Conservation (phyloP, 2,888 invertebrate genomes). For the Coremacera marginata region DNA sequence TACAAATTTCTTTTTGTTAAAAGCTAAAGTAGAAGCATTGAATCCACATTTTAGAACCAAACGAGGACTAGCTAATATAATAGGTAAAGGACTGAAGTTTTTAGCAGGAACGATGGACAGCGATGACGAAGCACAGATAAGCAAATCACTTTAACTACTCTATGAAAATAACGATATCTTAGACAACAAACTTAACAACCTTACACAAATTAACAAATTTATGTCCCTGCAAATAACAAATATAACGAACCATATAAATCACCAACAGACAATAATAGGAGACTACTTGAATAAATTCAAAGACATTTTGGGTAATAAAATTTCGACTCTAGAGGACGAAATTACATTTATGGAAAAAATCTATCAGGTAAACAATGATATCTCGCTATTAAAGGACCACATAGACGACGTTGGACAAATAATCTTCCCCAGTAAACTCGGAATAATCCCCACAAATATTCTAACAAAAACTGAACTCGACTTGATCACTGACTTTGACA, state of each 20-base stretch:
- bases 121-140: conserved; percentile 41
- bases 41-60: conserved; percentile 38
- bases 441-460: conserved; percentile 44
- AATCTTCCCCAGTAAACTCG: conserved; percentile 45
- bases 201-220: conserved; percentile 28
- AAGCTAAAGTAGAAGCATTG: background rate
- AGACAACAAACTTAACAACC: conserved; percentile 25
- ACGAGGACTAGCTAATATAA: conserved; percentile 38
- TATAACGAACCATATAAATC: conserved; percentile 46
- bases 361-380: conserved; percentile 46
- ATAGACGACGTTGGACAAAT: conserved; percentile 44
- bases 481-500: conserved; percentile 43
- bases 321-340: conserved; percentile 46
- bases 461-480: conserved; percentile 41
- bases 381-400: conserved; percentile 39
- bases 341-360: conserved; percentile 43
- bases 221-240: conserved; percentile 44
- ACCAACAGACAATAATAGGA: conserved; percentile 42
- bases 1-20: too few relatives aligned
- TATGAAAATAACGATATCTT: conserved; percentile 31
- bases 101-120: conserved; percentile 46
- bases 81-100: conserved; percentile 43
- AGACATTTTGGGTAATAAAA: conserved; percentile 38
- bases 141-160: conserved; percentile 25
- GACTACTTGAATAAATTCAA: conserved; percentile 45